Evolutionary conservation across 2,888 invertebrate species (phyloP).

Genomic region (Molorchus minor): DNA sequence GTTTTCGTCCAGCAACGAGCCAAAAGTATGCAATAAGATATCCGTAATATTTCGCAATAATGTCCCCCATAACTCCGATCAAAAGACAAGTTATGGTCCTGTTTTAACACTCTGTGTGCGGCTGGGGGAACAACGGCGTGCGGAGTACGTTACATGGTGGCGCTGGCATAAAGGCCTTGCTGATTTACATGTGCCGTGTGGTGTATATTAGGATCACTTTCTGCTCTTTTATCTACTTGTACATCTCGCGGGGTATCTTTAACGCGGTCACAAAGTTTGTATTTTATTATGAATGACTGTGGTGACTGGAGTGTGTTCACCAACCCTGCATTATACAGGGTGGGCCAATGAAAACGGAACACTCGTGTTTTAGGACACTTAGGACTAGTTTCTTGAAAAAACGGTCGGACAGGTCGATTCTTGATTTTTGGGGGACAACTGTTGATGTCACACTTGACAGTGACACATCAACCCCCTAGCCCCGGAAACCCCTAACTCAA

Average conservation of each 20-base stretch:
- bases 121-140: slow-evolving; percentile 47
- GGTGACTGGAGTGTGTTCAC: too few species aligned
- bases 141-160: slow-evolving; percentile 46
- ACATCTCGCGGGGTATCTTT: slow-evolving; percentile 12
- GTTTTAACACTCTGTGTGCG: slow-evolving; percentile 56
- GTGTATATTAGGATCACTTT: slow-evolving; percentile 37
- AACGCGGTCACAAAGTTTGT: neutral
- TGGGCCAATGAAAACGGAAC: too few species aligned
- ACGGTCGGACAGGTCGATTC: too few species aligned
- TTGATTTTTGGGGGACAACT: too few species aligned
- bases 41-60: slow-evolving; percentile 58
- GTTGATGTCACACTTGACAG: too few species aligned
- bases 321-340: too few species aligned
- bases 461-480: too few species aligned
- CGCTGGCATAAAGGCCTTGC: slow-evolving; percentile 47
- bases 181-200: slow-evolving; percentile 51
- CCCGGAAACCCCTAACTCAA: too few species aligned
- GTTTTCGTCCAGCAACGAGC: slow-evolving; percentile 27
- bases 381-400: too few species aligned
- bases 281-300: too few species aligned
- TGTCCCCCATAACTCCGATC: slow-evolving; percentile 57
- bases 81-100: slow-evolving; percentile 56
- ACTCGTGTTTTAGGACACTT: too few species aligned
- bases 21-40: slow-evolving; percentile 55
- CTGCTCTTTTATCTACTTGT: slow-evolving; percentile 15